phyloP scores from a whole-genome alignment of 2,797 vertebrate genomes.

The Thripadectes ignobilis region DNA sequence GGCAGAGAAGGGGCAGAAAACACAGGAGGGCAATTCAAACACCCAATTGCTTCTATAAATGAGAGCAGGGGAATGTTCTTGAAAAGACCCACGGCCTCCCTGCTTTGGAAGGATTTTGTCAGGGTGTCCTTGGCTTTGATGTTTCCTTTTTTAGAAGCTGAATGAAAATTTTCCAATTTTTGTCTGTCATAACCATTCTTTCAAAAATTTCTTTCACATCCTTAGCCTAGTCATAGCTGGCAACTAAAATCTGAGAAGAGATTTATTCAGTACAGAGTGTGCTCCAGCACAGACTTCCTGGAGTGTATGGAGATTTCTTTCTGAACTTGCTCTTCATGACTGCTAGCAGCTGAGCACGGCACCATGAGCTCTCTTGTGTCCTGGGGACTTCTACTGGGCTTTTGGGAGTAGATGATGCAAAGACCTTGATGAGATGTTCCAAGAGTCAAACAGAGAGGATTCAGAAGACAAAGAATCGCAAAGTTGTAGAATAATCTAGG shows the following conservation, averaged over 20 bases:
- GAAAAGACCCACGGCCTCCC: neutral
- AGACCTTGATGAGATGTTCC: neutral
- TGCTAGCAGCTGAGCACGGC: neutral
- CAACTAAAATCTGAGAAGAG: neutral
- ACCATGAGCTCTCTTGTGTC: neutral
- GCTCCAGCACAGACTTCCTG: neutral
- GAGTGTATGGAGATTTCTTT: neutral
- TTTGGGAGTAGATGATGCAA: neutral
- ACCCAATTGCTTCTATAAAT: neutral
- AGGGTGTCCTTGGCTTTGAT: neutral
- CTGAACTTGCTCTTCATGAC: neutral
- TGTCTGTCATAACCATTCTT: neutral
- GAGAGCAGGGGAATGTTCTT: neutral
- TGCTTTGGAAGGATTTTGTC: neutral
- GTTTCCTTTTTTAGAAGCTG: neutral
- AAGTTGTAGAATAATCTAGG: accelerated
- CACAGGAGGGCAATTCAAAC: neutral
- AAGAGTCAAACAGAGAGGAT: neutral
- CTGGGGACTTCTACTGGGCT: neutral
- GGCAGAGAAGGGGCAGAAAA: neutral
- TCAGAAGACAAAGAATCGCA: neutral
- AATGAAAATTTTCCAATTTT: neutral
- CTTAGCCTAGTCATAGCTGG: neutral
- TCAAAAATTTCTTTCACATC: neutral
- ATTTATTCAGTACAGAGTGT: neutral